These are phyloP conservation scores for Piezodorus guildinii DNA, from an alignment of 1,140 invertebrate species.

Conservation along the genomic window DNA sequence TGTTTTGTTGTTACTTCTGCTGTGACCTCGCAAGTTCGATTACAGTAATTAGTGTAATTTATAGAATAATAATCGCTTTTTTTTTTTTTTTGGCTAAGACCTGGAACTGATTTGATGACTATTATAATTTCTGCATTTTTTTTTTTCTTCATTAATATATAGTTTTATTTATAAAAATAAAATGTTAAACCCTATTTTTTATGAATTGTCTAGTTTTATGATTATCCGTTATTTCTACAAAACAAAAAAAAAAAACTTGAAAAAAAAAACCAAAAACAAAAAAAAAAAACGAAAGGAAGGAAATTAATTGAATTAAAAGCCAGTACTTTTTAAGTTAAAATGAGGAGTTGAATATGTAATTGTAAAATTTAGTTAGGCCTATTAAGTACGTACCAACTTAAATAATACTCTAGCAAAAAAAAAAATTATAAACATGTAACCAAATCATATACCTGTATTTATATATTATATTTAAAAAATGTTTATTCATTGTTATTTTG, in stretches of 20 bases:
- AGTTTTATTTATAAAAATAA: not conserved
- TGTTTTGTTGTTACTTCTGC: not conserved
- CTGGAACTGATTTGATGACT: slow-evolving; percentile 15
- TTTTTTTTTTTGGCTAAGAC: slow-evolving; percentile 1
- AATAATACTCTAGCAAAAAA: not conserved
- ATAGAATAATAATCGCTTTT: not conserved
- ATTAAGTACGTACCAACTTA: not conserved
- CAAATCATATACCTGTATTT: not conserved
- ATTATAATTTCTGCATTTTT: not conserved
- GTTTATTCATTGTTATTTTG: not conserved
- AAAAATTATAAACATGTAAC: not conserved
- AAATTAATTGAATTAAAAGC: not conserved
- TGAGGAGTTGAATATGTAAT: too few relatives aligned
- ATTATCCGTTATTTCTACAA: not conserved
- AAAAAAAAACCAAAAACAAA: too few relatives aligned
- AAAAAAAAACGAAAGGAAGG: not conserved
- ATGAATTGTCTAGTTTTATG: too few relatives aligned
- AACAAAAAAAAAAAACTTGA: not conserved
- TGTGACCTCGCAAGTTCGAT: slow-evolving; percentile 8
- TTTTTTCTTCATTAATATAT: not conserved
- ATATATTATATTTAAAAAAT: not conserved
- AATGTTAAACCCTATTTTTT: too few relatives aligned
- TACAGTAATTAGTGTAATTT: slow-evolving; percentile 7
- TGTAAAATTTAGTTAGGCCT: too few relatives aligned
- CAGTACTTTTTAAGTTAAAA: not conserved